Percentiles rank a stretch among this genome's conserved stretches.
Conservation (phyloP, 2,797 vertebrate species). For the Cottoperca gobio region DNA sequence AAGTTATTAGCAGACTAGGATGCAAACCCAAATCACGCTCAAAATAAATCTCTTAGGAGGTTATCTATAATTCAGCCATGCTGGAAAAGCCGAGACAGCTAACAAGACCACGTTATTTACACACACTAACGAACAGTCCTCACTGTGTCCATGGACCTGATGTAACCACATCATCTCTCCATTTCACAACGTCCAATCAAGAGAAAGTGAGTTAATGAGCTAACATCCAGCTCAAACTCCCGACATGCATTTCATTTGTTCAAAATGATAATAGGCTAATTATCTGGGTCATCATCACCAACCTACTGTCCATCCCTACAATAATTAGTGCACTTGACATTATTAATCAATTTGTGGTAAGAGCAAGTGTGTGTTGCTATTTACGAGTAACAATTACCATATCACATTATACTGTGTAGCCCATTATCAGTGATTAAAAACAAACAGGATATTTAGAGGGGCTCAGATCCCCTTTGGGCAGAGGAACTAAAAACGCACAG, state of each 20-base stretch:
- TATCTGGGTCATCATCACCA: conserved; percentile 69
- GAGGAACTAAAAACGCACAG: conserved; percentile 36
- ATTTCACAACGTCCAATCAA: conserved; percentile 27
- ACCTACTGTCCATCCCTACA: conserved; percentile 50
- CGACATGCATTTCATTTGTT: conserved; percentile 67
- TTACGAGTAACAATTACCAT: conserved; percentile 59
- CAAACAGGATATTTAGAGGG: conserved; percentile 67
- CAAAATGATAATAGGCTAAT: conserved; percentile 71
- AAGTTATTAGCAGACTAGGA: conserved; percentile 72
- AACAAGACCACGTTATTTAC: conserved; percentile 59
- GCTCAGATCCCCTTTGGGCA: conserved; percentile 44
- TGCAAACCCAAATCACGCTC: conserved; percentile 64
- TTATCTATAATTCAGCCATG: conserved; percentile 69
- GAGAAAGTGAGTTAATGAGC: conserved; percentile 62
- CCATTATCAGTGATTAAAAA: conserved; percentile 54
- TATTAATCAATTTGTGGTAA: conserved; percentile 62
- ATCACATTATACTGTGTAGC: conserved; percentile 54
- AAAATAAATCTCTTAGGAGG: conserved; percentile 69
- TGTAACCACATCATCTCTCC: conserved; percentile 29
- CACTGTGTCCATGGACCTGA: conserved; percentile 46
- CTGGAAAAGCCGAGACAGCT: conserved; percentile 59
- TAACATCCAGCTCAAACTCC: conserved; percentile 39
- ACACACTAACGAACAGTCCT: conserved; percentile 28
- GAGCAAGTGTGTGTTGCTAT: conserved; percentile 49
- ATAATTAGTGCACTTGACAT: conserved; percentile 55